phyloP scores from a whole-genome alignment of 2,888 invertebrate genomes.

The Conomelus anceps region DNA sequence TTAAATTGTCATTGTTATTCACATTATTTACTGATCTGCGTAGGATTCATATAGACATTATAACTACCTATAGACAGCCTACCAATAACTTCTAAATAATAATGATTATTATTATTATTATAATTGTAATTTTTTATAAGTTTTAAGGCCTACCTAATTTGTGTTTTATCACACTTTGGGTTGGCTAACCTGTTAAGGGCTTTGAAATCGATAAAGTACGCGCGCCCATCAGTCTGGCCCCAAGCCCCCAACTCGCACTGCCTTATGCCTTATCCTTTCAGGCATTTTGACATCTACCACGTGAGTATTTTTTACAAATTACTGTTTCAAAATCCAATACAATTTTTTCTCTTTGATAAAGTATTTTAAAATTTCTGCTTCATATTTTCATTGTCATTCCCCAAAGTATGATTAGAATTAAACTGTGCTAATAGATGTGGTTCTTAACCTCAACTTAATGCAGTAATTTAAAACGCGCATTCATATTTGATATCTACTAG shows the following conservation, averaged over 20 bases:
- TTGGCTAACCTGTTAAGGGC: not conserved
- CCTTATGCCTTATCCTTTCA: constrained; percentile 15
- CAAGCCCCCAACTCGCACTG: not conserved
- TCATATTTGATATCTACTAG: not conserved
- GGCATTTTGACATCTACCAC: constrained; percentile 6
- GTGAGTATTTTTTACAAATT: not conserved
- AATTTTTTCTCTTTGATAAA: not conserved
- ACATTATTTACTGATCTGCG: too few species aligned
- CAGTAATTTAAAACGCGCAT: not conserved
- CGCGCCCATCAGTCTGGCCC: not conserved
- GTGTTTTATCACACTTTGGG: not conserved
- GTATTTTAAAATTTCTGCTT: not conserved
- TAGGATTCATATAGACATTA: too few species aligned
- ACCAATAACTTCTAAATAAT: too few species aligned
- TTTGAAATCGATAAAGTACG: not conserved
- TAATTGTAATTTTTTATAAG: too few species aligned
- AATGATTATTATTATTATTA: too few species aligned
- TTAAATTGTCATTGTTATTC: too few species aligned
- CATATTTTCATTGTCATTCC: not conserved
- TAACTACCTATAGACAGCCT: too few species aligned
- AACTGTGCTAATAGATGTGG: not conserved
- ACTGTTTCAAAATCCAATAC: not conserved
- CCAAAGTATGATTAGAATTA: not conserved
- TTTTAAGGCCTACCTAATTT: not conserved
- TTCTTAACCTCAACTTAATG: not conserved